Conservation (phyloP, 2,113 vertebrate genomes). For the Pogona vitticeps region DNA sequence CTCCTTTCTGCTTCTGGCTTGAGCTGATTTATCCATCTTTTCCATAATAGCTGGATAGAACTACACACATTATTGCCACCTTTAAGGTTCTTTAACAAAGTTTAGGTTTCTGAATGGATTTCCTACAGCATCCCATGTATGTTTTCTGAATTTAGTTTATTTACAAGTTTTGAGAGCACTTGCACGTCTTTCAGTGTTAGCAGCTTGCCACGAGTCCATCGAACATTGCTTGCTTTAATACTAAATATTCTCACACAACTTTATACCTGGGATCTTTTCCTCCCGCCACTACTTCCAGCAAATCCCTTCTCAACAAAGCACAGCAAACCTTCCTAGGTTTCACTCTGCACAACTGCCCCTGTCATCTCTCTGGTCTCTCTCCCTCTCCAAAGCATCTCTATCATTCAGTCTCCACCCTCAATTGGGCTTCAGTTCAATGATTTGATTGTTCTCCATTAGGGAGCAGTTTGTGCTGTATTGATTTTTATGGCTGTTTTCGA, state of each 20-base stretch:
- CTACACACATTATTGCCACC: no score
- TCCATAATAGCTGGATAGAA: no score
- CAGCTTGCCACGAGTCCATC: background rate
- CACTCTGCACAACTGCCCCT: background rate
- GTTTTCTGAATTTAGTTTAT: no score
- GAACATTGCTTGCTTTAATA: background rate
- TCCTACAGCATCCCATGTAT: no score
- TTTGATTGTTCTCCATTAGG: slow-evolving; percentile 34
- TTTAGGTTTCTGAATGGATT: no score
- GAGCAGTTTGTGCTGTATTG: slow-evolving; percentile 31
- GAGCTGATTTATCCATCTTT: no score
- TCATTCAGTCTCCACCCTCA: background rate
- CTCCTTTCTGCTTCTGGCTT: no score
- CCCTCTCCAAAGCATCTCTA: slow-evolving; percentile 1
- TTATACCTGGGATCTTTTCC: background rate
- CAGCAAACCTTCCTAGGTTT: background rate
- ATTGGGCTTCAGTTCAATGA: slow-evolving; percentile 16
- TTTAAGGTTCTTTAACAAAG: no score
- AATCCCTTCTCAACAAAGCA: background rate
- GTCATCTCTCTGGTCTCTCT: background rate
- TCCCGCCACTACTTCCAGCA: no score
- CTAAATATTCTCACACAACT: background rate
- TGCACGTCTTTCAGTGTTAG: no score
- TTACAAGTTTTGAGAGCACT: no score
- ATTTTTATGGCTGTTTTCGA: slow-evolving; percentile 33